A percentile compares a stretch with the other conserved stretches of the same genome.
Evolutionary conservation across 2,113 vertebrate genomes (phyloP).

Genomic region (Epinephelus fuscoguttatus): DNA sequence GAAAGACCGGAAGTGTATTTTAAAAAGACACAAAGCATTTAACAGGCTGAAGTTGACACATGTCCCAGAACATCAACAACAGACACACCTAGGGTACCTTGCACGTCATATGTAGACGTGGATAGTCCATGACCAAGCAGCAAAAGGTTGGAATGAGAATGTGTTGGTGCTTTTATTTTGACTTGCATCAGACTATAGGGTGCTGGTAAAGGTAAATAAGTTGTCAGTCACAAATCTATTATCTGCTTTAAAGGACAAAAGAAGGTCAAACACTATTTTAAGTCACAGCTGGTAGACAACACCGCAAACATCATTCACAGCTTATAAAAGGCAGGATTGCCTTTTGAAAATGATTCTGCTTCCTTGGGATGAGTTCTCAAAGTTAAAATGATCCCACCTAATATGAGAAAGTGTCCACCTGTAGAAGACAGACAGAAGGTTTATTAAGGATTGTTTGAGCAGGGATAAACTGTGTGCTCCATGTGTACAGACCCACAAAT

Average conservation of each 20-base stretch:
- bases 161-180: background rate
- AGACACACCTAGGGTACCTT: too few relatives aligned
- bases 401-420: background rate
- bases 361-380: background rate
- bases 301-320: background rate
- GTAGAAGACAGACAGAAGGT: background rate
- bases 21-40: too few relatives aligned
- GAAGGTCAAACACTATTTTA: background rate
- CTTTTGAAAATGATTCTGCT: too few relatives aligned
- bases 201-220: background rate
- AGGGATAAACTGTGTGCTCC: constrained; percentile 14
- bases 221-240: background rate
- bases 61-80: too few relatives aligned
- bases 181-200: background rate
- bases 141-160: too few relatives aligned
- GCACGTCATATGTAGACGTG: too few relatives aligned
- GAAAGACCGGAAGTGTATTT: too few relatives aligned
- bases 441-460: constrained; percentile 22
- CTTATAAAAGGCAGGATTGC: background rate
- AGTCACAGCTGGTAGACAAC: background rate
- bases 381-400: background rate
- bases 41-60: too few relatives aligned
- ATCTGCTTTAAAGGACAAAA: background rate
- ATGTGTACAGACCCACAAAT: constrained; percentile 13
- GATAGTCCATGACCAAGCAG: too few relatives aligned